A percentile compares a stretch with the other conserved stretches of the same genome.
Conservation (phyloP, 2,797 vertebrate species). For the Hypotaenidia philippensis region DNA sequence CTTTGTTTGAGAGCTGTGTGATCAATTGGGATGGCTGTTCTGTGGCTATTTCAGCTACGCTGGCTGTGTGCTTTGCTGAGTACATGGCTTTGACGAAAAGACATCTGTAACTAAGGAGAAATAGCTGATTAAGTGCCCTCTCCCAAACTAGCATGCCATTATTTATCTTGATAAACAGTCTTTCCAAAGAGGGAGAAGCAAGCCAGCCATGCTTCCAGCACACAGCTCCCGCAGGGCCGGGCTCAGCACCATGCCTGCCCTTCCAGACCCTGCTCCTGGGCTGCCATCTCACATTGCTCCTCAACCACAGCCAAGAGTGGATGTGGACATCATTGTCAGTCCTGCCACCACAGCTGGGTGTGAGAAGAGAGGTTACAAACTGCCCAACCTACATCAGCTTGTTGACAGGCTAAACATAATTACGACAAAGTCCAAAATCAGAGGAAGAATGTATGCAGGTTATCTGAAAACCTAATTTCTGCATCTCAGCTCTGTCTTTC, state of each 20-base stretch:
- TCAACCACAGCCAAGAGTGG: background rate
- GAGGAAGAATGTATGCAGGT: background rate
- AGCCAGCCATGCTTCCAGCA: background rate
- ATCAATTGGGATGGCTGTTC: slow-evolving; percentile 11
- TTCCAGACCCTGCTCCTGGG: background rate
- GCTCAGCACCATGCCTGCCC: background rate
- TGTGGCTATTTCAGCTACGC: background rate
- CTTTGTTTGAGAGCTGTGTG: background rate
- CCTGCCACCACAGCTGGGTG: background rate
- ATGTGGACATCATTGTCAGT: background rate
- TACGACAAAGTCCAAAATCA: background rate
- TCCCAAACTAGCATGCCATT: slow-evolving; percentile 14
- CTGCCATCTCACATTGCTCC: background rate
- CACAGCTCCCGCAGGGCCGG: background rate
- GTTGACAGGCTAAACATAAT: background rate
- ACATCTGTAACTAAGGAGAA: slow-evolving; percentile 42
- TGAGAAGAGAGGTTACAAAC: background rate
- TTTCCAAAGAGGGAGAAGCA: background rate
- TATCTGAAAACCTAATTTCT: background rate
- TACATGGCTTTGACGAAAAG: slow-evolving; percentile 37
- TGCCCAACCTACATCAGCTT: background rate
- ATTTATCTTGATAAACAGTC: slow-evolving; percentile 55
- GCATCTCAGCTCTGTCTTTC: background rate
- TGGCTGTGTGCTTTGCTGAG: slow-evolving; percentile 26
- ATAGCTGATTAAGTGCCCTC: slow-evolving; percentile 41